Conservation (phyloP, 2,888 invertebrate genomes). For the Hirtodrosophila cameraria region DNA sequence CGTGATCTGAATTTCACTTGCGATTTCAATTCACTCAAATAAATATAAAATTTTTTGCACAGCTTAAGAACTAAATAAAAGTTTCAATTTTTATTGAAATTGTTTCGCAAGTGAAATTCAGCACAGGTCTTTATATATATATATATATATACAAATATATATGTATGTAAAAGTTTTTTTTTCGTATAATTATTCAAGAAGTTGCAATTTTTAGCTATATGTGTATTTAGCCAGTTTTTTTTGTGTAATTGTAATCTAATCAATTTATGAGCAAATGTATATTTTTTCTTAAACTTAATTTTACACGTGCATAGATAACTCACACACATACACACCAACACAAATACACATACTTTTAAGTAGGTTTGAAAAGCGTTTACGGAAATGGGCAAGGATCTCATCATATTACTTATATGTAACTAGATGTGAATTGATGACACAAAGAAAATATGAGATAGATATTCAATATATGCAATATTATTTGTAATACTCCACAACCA, state of each 20-base stretch:
- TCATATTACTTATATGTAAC: conserved; percentile 2
- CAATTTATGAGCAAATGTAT: conserved; percentile 21
- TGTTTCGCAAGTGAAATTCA: too few species aligned
- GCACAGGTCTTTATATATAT: too few species aligned
- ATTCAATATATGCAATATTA: conserved; percentile 53
- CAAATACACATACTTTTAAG: conserved; percentile 35
- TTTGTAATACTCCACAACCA: conserved; percentile 54
- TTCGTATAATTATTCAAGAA: conserved; percentile 25
- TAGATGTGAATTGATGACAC: conserved; percentile 31
- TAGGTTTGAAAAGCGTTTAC: conserved; percentile 38
- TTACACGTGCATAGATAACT: conserved; percentile 29
- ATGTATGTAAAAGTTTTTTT: conserved; percentile 26
- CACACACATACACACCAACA: conserved; percentile 13
- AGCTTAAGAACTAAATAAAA: too few species aligned
- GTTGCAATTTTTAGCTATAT: conserved; percentile 56
- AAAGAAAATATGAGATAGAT: conserved; percentile 15
- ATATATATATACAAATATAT: conserved; percentile 13
- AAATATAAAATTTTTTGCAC: too few species aligned
- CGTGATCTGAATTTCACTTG: too few species aligned
- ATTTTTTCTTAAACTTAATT: conserved; percentile 36
- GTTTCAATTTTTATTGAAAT: too few species aligned
- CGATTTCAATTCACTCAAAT: too few species aligned
- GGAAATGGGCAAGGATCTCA: conserved; percentile 19
- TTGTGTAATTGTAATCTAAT: conserved; percentile 32
- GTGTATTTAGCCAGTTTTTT: conserved; percentile 37